Conservation (phyloP, 2,888 invertebrate genomes). For the Endotricha flammealis region DNA sequence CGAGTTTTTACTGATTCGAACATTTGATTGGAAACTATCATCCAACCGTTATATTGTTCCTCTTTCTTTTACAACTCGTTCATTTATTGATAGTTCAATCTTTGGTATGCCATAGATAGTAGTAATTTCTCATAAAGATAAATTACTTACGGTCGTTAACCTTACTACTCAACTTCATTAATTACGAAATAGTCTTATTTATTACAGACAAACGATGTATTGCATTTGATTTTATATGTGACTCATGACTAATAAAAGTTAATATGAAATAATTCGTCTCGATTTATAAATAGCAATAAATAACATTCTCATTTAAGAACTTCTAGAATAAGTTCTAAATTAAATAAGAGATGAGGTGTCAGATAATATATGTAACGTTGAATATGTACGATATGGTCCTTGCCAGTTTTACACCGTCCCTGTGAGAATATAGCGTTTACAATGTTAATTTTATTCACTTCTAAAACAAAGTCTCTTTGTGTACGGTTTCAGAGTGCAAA, state of each 20-base stretch:
- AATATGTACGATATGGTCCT: constrained; percentile 29
- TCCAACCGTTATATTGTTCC: background rate
- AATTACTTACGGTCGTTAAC: too few species aligned
- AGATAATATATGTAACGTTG: constrained; percentile 23
- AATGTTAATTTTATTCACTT: constrained; percentile 33
- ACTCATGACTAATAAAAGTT: too few species aligned
- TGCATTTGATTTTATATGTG: too few species aligned
- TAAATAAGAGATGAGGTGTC: constrained; percentile 7
- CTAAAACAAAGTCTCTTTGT: constrained; percentile 24
- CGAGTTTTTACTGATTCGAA: constrained; percentile 23
- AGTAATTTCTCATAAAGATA: too few species aligned
- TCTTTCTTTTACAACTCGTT: too few species aligned
- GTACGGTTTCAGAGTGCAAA: background rate
- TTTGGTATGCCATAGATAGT: too few species aligned
- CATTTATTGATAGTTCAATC: too few species aligned
- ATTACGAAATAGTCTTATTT: too few species aligned
- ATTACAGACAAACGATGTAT: too few species aligned
- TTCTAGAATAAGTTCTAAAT: background rate
- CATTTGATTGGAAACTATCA: constrained; percentile 1
- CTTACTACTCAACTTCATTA: too few species aligned
- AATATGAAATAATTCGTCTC: too few species aligned
- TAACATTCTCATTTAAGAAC: background rate
- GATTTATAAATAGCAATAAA: too few species aligned
- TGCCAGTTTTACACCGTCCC: constrained; percentile 9
- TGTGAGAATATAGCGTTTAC: constrained; percentile 21